Percentiles rank a stretch among this genome's conserved stretches.
Evolutionary conservation across 1,140 invertebrate genomes (phyloP).

Genomic region (Tetramorium simillimum): DNA sequence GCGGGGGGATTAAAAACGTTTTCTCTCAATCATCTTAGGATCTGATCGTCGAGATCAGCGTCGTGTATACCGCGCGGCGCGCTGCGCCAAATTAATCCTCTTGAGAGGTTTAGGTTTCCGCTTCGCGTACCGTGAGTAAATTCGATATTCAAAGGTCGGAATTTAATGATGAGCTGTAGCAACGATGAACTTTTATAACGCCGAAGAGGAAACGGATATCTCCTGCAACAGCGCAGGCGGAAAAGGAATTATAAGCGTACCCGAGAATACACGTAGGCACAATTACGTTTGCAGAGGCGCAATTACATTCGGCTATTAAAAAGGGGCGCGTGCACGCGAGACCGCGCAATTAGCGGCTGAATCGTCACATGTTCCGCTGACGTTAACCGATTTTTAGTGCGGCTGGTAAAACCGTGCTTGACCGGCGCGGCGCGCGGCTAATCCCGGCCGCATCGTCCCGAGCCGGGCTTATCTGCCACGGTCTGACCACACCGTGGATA

Average conservation of each 20-base stretch:
- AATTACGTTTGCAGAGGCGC: neutral
- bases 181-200: neutral
- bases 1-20: constrained; percentile 12
- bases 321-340: neutral
- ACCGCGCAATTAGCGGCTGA: neutral
- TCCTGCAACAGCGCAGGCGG: neutral
- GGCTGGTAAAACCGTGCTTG: neutral
- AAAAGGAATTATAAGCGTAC: constrained; percentile 6
- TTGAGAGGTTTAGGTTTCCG: neutral
- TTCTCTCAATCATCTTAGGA: constrained; percentile 37
- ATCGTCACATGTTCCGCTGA: constrained; percentile 28
- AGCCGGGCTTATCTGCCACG: constrained; percentile 49
- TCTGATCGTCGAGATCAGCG: constrained; percentile 2
- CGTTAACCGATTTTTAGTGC: constrained; percentile 32
- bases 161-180: neutral
- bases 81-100: constrained; percentile 12
- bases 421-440: neutral
- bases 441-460: neutral
- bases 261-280: neutral
- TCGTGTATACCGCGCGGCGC: neutral
- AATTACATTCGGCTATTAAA: constrained; percentile 6
- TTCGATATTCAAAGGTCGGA: neutral
- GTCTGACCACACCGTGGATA: constrained; percentile 42
- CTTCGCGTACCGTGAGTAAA: constrained; percentile 7
- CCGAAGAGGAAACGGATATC: neutral